Evolutionary conservation across 2,113 vertebrate genomes (phyloP), one percentile per base, ranked within the genome.

Genomic region (Pimephales promelas): DNA sequence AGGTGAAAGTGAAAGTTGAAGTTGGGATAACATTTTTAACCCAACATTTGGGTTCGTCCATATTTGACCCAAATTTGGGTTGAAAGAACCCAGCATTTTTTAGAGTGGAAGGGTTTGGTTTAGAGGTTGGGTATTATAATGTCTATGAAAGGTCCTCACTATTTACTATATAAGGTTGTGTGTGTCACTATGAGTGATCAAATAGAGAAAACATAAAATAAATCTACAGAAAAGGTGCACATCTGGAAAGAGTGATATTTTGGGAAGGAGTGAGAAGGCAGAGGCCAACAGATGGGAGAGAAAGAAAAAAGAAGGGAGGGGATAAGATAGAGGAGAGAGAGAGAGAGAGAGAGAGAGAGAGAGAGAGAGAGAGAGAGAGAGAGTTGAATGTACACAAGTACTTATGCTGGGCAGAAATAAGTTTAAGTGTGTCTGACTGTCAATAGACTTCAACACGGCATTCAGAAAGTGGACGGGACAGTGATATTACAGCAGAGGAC

Each of bases 201-300:
- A 7, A 66, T 18, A 4, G 16, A 66, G 28, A 64, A 70, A 45
- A 52, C 9, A 11, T 57, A 13, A 62, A 57, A 57, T 11, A 8
- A 26, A 71, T 45, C 31, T 22, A 22, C n/a, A 49, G 64, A 78
- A 68, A 45, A 62, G 22, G 64, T 68, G 31, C 64, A 81, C 79
- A 81, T 81, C 79, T 81, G 79, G 91, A 86, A 91, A 86, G 91
- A 89, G 90, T 66, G 86, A 81, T 87, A 92, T 83, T 87, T 90
- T 88, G 81, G 84, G 72, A 43, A 57, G 68, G 81, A 73, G 61
- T 5, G 36, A 57, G 72, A 68, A 61, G 74, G 36, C 64, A 77
- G 43, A 68, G 78, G 31, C 14, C 64, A 72, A 54, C 36, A 68
- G 81, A 56, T 54, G 61, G 59, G 52, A 71, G 20, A 31, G 79